Evolutionary conservation across 2,888 invertebrate species (phyloP).

Genomic region (Agrochola circellaris): DNA sequence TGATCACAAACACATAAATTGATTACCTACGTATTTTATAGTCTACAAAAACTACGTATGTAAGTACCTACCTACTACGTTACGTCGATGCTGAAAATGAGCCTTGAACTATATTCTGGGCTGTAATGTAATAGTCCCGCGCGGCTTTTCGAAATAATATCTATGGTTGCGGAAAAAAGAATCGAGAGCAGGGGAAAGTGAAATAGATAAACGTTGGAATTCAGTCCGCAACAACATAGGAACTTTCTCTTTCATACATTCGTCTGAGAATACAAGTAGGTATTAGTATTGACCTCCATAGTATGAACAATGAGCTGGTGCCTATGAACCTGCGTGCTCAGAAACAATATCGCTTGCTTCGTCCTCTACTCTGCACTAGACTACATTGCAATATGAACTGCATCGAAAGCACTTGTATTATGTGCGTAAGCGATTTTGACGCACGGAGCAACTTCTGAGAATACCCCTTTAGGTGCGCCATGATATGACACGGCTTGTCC

Average conservation of each 20-base stretch:
- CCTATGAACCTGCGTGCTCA: neutral
- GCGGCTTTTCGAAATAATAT: slow-evolving; percentile 29
- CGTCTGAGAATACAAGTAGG: slow-evolving; percentile 64
- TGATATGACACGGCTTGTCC: slow-evolving; percentile 2
- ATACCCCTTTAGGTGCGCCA: neutral
- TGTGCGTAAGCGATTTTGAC: slow-evolving; percentile 11
- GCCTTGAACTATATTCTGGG: slow-evolving; percentile 48
- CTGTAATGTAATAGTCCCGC: neutral
- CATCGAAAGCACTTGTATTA: slow-evolving; percentile 4
- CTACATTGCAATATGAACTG: neutral
- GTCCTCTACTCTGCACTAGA: neutral
- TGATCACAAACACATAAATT: slow-evolving; percentile 17
- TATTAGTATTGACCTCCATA: slow-evolving; percentile 70
- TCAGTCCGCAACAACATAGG: slow-evolving; percentile 67
- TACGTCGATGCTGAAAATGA: slow-evolving; percentile 16
- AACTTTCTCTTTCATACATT: slow-evolving; percentile 78
- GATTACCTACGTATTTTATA: slow-evolving; percentile 7
- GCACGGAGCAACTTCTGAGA: slow-evolving; percentile 8
- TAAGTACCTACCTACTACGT: neutral
- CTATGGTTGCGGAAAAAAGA: slow-evolving; percentile 36
- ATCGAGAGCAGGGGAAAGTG: slow-evolving; percentile 73
- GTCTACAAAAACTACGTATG: slow-evolving; percentile 21
- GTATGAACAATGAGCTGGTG: slow-evolving; percentile 30
- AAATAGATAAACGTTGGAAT: slow-evolving; percentile 74
- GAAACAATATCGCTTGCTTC: neutral